Base-by-base conservation (phyloP, 2,113 vertebrate species). In the Acinonyx jubatus region DNA sequence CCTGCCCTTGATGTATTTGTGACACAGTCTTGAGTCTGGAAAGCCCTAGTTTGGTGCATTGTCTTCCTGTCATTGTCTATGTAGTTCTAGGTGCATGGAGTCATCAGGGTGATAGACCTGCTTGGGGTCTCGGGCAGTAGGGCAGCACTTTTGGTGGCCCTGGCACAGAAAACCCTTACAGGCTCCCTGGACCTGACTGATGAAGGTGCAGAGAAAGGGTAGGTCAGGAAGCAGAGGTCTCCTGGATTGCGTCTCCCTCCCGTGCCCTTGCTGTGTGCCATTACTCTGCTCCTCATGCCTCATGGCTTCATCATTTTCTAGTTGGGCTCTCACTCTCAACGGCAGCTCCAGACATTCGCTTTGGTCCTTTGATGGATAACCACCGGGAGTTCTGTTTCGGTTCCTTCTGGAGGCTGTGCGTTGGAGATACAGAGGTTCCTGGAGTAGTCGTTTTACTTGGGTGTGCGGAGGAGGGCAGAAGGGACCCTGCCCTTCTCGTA, bases 221-320 rank as follows among this genome's bases (percentile, higher is more conserved):
- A 15, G 57, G 36, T 88, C 4, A 48, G 63, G 74, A 38, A 33
- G 13, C 38, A 21, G 21, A 65, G 61, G 7, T 41, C 38, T 23
- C 41, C 10, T 36, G 27, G 18, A 5, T 21, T 81, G 23, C 0
- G 10, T 11, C 33, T 52, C 45, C 1, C 27, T 14, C 12, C 7
- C 31, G 2, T 2, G 2, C 50, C 50, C 2, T 45, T 45, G 8
- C 41, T 48, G 16, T 68, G 29, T 27, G 41, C 73, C 29, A 0
- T 27, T 19, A 9, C 29, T 16, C 10, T 7, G 19, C 14, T 15
- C n/a, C 41, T 31, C 2, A 0, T n/a, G 55, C 3, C 1, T 23
- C 4, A 1, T 45, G 52, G n/a, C 13, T 7, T 83, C 36, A 1
- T 12, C 38, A 3, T 66, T 16, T 48, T 36, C 23, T n/a, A 25